A percentile compares a stretch with the other conserved stretches of the same genome.
These are phyloP conservation scores for Catostylus mosaicus DNA, from an alignment of 30 jellyfish, hydroid and myxozoan genomes.

Conservation along the genomic window DNA sequence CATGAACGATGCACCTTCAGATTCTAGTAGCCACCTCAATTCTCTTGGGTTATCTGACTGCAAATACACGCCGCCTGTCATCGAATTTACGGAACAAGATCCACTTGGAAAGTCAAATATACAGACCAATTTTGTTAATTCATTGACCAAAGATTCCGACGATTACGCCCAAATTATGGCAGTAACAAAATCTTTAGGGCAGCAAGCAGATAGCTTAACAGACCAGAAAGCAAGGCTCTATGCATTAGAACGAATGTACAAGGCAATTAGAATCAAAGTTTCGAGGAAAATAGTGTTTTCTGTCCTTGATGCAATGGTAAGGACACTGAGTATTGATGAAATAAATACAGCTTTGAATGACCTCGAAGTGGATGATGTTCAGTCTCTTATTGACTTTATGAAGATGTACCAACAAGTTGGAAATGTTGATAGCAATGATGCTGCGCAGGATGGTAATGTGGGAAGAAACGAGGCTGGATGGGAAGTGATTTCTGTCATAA, in stretches of 20 bases:
- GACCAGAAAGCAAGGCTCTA: constrained; percentile 37
- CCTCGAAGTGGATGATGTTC: constrained; percentile 64
- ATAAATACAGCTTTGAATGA: constrained; percentile 63
- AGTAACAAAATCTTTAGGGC: constrained; percentile 38
- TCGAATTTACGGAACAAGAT: constrained; percentile 53
- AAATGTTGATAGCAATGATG: background rate
- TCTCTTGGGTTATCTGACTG: constrained; percentile 68
- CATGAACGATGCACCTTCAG: constrained; percentile 9
- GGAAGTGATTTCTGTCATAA: constrained; percentile 38
- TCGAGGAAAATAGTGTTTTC: constrained; percentile 49
- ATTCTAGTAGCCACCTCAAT: constrained; percentile 19
- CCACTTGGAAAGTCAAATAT: constrained; percentile 56
- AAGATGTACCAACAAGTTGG: constrained; percentile 10
- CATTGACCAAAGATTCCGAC: background rate
- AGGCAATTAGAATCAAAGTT: constrained; percentile 11
- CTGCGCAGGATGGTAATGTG: background rate
- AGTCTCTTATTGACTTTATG: constrained; percentile 44
- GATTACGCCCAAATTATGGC: constrained; percentile 1
- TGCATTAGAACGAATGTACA: constrained; percentile 40
- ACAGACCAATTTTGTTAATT: constrained; percentile 11
- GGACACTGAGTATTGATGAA: constrained; percentile 49
- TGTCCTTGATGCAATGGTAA: constrained; percentile 59
- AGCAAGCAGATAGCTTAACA: constrained; percentile 37
- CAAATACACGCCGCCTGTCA: constrained; percentile 46
- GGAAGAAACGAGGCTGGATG: constrained; percentile 3